Percentiles rank a stretch among this genome's conserved stretches.
phyloP scores from a whole-genome alignment of 2,797 vertebrate genomes.

The Steatocranus sp. region DNA sequence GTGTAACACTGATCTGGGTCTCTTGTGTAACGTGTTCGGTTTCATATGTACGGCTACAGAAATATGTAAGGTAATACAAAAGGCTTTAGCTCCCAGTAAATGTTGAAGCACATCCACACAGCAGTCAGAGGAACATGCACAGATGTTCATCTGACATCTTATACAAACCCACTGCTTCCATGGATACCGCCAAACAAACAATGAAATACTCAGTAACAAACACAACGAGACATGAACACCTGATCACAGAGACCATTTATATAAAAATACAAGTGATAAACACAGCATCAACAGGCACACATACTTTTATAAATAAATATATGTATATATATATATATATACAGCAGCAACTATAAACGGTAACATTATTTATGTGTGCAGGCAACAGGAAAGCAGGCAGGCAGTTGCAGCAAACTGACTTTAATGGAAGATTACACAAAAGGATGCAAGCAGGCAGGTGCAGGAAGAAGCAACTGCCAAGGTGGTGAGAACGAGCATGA shows the following conservation, averaged over 20 bases:
- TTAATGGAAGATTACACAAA: not conserved
- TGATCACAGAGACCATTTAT: not conserved
- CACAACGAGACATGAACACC: not conserved
- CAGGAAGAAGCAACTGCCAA: not conserved
- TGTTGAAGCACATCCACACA: not conserved
- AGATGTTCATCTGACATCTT: not conserved
- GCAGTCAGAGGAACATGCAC: not conserved
- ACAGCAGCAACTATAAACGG: not conserved
- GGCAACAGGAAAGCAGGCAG: not conserved
- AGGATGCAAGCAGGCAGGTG: not conserved
- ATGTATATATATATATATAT: rapidly evolving
- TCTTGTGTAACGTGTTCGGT: not conserved
- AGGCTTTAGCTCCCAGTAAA: not conserved
- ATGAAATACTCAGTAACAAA: not conserved
- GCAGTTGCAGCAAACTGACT: not conserved
- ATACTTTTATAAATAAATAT: not conserved
- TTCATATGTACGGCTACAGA: not conserved
- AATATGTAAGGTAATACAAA: not conserved
- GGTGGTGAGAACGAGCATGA: not conserved
- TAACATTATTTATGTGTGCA: not conserved
- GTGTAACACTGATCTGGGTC: slow-evolving; percentile 1
- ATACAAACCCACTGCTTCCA: slow-evolving; percentile 18
- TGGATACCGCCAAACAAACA: slow-evolving; percentile 2
- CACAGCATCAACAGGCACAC: not conserved
- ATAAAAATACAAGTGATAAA: not conserved